Evolutionary conservation across 2,888 invertebrate genomes (phyloP), one percentile per base, ranked within the genome.

Genomic region (Amorpha juglandis): DNA sequence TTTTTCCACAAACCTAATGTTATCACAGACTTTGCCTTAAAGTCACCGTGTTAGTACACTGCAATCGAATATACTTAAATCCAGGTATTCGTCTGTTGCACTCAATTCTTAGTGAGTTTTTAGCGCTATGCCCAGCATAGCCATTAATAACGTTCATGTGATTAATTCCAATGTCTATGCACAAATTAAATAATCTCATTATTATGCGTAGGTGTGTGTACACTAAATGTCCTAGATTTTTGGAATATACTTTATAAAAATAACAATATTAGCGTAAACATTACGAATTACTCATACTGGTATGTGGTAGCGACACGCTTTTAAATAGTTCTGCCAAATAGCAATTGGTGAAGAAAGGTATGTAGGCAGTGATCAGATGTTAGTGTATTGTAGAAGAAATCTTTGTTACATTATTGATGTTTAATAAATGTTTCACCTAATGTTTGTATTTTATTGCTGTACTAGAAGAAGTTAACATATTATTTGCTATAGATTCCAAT

Each of bases 391-490:
- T 19, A 16, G n/a, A 14, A 33, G 27, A 64, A n/a, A 8, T 27
- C 47, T 55, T 47, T 64, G 47, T n/a, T 21, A 16, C 35, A 48
- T 67, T 53, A 52, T 64, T 62, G 48, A 45, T 64, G 21, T 65
- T 42, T 16, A 65, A 67, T 67, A 67, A 67, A 65, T 63, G 51
- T 47, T 55, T 63, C 64, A 65, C 64, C 53, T n/a, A 63, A 53
- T 27, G 4, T 2, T 48, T 53, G 50, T 63, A 21, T 45, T 64
- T 21, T 50, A 35, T 16, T 16, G 7, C 9, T 38, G 1, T 7
- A 9, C 6, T 38, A 27, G 27, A n/a, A n/a, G n/a, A n/a, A n/a
- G n/a, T 35, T 35, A 7, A 35, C 3, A 7, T 35, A 3, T 35
- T 35, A 35, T 35, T 6, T 35, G 3, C 35, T 35, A 35, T 35